Evolutionary conservation across 2,113 vertebrate species (phyloP).

Genomic region (Chinchilla lanigera): DNA sequence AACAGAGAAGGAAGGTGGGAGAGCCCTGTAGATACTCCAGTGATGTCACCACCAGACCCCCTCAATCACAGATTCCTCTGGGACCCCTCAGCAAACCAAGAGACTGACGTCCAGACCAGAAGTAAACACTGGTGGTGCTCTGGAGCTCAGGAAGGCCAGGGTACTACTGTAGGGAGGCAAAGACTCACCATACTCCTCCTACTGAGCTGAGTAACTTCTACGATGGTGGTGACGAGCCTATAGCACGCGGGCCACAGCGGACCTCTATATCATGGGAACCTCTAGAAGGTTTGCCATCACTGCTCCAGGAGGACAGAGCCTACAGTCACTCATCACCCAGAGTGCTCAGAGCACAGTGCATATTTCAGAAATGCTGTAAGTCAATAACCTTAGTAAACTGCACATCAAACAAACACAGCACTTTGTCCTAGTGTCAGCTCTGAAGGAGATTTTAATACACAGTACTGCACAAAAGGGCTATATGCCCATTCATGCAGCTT

Average conservation of each 20-base stretch:
- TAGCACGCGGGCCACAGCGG: background rate
- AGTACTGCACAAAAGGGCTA: background rate
- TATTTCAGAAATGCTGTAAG: background rate
- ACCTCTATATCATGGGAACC: background rate
- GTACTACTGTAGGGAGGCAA: background rate
- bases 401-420: background rate
- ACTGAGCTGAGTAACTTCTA: background rate
- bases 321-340: background rate
- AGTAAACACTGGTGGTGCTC: background rate
- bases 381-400: background rate
- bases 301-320: background rate
- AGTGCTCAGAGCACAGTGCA: background rate
- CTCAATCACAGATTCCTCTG: background rate
- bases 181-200: background rate
- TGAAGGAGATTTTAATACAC: constrained; percentile 30
- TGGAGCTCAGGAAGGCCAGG: background rate
- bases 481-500: background rate
- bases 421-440: background rate
- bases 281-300: background rate
- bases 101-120: background rate
- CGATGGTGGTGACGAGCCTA: fast-evolving
- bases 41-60: background rate
- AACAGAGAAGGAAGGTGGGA: background rate
- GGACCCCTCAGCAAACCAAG: background rate
- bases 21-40: background rate